A percentile compares a stretch with the other conserved stretches of the same genome.
These are phyloP conservation scores for Gulo gulo DNA, from an alignment of 2,113 vertebrate genomes.

Conservation along the genomic window DNA sequence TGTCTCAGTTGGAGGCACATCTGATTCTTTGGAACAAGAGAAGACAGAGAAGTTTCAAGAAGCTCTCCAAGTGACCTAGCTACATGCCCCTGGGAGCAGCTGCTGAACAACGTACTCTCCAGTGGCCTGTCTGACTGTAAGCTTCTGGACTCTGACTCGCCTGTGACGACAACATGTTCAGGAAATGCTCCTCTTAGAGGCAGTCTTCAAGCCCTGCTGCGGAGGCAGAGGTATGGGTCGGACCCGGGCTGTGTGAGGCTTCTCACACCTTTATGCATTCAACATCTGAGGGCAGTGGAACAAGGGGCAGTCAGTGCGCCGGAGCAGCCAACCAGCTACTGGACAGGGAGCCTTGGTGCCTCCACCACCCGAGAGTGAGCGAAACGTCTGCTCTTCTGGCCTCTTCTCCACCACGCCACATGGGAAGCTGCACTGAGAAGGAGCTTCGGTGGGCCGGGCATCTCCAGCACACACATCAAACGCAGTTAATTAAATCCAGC, in stretches of 20 bases:
- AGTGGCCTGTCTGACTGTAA: no score
- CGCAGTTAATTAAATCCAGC: not conserved
- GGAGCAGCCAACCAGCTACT: not conserved
- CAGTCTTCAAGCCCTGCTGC: not conserved
- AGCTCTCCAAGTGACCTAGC: not conserved
- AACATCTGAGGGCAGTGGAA: not conserved
- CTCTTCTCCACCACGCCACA: not conserved
- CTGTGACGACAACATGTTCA: not conserved
- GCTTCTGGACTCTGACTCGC: not conserved
- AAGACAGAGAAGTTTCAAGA: not conserved
- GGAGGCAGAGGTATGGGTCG: not conserved
- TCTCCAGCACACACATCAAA: not conserved
- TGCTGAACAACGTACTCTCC: not conserved
- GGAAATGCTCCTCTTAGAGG: not conserved
- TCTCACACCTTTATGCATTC: not conserved
- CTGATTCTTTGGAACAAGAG: not conserved
- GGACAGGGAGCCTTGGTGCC: not conserved
- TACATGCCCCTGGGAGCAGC: not conserved
- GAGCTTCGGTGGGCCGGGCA: not conserved
- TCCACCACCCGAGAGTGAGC: not conserved
- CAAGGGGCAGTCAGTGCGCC: not conserved
- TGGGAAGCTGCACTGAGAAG: not conserved
- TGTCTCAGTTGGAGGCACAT: not conserved
- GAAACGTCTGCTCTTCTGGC: not conserved
- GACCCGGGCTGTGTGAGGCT: not conserved